Conservation (phyloP, 2,113 vertebrate species). For the Cottus gobio region DNA sequence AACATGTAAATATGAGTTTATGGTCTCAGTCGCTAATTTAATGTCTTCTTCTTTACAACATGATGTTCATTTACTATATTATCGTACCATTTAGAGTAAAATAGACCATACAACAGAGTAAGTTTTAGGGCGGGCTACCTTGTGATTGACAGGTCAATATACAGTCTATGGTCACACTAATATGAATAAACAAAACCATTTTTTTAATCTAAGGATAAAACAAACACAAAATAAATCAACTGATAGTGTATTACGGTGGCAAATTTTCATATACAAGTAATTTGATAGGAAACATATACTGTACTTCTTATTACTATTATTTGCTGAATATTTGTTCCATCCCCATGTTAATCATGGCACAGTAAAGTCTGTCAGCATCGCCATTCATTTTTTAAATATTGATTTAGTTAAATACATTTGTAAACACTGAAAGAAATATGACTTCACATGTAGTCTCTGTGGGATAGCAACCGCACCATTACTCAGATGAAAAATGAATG, state of each 20-base stretch:
- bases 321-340: not conserved
- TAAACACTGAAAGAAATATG: not conserved
- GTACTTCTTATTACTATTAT: not conserved
- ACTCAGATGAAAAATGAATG: constrained; percentile 53
- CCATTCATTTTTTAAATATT: not conserved
- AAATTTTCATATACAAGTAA: not conserved
- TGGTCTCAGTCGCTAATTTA: too few relatives aligned
- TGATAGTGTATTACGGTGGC: not conserved
- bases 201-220: not conserved
- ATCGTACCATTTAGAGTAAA: too few relatives aligned
- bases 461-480: constrained; percentile 17
- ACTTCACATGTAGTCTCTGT: constrained; percentile 34
- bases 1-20: too few relatives aligned
- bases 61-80: too few relatives aligned
- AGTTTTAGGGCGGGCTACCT: too few relatives aligned
- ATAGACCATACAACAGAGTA: too few relatives aligned
- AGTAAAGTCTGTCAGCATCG: not conserved
- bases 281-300: not conserved
- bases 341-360: not conserved
- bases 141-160: too few relatives aligned
- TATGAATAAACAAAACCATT: not conserved
- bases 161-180: not conserved
- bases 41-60: too few relatives aligned
- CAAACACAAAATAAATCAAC: not conserved
- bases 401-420: not conserved